A percentile compares a stretch with the other conserved stretches of the same genome.
phyloP scores from a whole-genome alignment of 2,888 invertebrate species.

The Coenonympha glycerion region DNA sequence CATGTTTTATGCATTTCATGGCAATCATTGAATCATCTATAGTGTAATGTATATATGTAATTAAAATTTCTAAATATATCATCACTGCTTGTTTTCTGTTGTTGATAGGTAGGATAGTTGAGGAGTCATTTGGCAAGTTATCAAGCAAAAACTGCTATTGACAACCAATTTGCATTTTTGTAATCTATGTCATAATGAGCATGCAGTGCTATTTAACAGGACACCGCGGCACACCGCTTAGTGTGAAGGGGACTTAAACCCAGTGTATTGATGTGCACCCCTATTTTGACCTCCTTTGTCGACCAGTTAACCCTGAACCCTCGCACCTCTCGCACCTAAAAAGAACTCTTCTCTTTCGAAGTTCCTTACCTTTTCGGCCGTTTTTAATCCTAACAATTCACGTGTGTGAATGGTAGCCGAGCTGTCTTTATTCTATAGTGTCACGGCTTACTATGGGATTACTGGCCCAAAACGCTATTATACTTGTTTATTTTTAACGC shows the following conservation, averaged over 20 bases:
- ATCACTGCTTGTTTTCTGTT: too few relatives aligned
- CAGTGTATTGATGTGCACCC: conserved; percentile 58
- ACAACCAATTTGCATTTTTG: too few relatives aligned
- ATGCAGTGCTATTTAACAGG: too few relatives aligned
- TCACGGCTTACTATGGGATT: conserved; percentile 55
- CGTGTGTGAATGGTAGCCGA: conserved; percentile 57
- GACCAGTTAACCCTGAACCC: conserved; percentile 45
- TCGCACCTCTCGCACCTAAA: conserved; percentile 27
- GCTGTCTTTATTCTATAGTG: conserved; percentile 41
- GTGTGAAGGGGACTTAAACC: conserved; percentile 28
- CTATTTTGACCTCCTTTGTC: conserved; percentile 44
- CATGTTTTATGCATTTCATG: too few relatives aligned
- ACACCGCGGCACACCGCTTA: too few relatives aligned
- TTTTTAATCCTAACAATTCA: conserved; percentile 47
- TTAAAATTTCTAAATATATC: too few relatives aligned
- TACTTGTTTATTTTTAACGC: conserved; percentile 34
- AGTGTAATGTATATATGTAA: too few relatives aligned
- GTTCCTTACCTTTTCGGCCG: conserved; percentile 33
- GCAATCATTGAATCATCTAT: too few relatives aligned
- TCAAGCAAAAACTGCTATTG: too few relatives aligned
- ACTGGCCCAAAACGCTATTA: conserved; percentile 51
- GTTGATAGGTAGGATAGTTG: too few relatives aligned
- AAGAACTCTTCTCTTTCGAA: conserved; percentile 18
- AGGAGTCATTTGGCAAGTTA: too few relatives aligned
- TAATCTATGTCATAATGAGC: too few relatives aligned